Evolutionary conservation across 2,888 invertebrate genomes (phyloP).

Genomic region (Pristionchus mayeri): DNA sequence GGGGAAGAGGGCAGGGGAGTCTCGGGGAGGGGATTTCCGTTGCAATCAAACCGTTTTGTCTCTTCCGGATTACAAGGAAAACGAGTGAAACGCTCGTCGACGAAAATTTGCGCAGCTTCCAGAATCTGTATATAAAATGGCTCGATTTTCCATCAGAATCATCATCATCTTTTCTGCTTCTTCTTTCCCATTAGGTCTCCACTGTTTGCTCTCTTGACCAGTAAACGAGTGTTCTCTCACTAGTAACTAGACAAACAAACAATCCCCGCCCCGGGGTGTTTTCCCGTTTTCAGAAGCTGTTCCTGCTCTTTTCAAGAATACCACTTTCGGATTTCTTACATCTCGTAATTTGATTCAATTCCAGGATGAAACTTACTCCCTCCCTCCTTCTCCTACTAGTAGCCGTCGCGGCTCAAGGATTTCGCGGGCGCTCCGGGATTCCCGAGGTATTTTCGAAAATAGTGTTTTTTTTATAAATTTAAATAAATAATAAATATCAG

Average conservation of each 20-base stretch:
- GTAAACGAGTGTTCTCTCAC: not conserved
- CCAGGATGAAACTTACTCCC: conserved; percentile 16
- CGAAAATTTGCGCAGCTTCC: not conserved
- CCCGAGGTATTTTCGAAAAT: not conserved
- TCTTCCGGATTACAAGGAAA: not conserved
- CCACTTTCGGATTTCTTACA: not conserved
- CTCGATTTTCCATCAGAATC: not conserved
- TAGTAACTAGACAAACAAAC: not conserved
- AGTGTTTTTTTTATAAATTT: not conserved
- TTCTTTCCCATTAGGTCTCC: too few relatives aligned
- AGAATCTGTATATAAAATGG: not conserved
- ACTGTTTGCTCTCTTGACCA: not conserved
- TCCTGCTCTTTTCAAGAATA: not conserved
- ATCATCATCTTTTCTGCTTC: not conserved
- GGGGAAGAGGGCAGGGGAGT: not conserved
- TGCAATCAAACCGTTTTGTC: not conserved
- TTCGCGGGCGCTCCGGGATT: not conserved
- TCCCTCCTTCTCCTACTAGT: not conserved
- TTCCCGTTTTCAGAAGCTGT: not conserved
- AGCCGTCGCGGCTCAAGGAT: not conserved
- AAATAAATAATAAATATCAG: not conserved
- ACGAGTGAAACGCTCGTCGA: not conserved
- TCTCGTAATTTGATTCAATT: not conserved
- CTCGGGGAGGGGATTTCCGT: not conserved
- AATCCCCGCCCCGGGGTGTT: not conserved